Evolutionary conservation across 2,113 vertebrate genomes (phyloP).

Genomic region (Gymnocephalus cernua): DNA sequence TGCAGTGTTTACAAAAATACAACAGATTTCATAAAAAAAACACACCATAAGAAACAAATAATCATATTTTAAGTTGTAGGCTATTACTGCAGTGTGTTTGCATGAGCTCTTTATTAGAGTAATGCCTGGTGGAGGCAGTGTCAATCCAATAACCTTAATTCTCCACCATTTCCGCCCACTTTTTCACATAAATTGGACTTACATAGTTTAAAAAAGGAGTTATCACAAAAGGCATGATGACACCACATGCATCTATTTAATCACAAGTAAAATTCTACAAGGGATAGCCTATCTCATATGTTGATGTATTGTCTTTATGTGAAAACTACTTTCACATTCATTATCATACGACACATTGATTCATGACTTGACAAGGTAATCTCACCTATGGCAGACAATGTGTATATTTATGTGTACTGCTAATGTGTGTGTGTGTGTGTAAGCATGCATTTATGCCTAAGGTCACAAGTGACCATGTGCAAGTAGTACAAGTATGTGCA

Average conservation of each 20-base stretch:
- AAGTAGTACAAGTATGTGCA: neutral
- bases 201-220: neutral
- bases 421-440: neutral
- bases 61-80: neutral
- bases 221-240: neutral
- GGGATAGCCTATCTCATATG: neutral
- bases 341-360: neutral
- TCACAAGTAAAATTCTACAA: neutral
- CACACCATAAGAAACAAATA: neutral
- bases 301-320: neutral
- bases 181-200: neutral
- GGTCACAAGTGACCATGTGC: neutral
- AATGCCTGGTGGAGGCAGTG: slow-evolving; percentile 66
- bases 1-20: neutral
- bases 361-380: neutral
- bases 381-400: neutral
- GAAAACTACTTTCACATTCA: neutral
- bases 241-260: neutral
- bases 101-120: neutral
- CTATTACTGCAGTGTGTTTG: neutral
- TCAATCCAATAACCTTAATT: slow-evolving; percentile 35
- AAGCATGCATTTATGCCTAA: neutral
- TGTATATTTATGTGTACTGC: neutral
- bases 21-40: neutral
- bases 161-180: neutral